A percentile compares a stretch with the other conserved stretches of the same genome.
Conservation (phyloP, 2,888 invertebrate genomes). For the Eustalomyia histrio region DNA sequence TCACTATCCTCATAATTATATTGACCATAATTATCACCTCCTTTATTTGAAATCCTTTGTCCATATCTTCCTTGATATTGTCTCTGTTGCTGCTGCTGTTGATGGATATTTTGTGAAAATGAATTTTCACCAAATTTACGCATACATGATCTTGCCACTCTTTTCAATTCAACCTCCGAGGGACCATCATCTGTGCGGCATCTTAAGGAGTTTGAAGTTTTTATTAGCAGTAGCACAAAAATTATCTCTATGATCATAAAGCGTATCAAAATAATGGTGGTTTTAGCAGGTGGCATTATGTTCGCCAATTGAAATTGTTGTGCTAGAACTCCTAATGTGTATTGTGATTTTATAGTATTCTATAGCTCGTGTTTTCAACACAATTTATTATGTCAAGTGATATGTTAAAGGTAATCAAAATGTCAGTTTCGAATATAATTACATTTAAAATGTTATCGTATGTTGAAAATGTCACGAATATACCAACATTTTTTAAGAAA, state of each 20-base stretch:
- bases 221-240: not conserved
- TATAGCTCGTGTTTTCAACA: not conserved
- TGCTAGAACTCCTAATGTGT: not conserved
- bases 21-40: conserved; percentile 26
- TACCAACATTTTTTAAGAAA: too few relatives aligned
- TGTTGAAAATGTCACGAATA: too few relatives aligned
- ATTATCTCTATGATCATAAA: conserved; percentile 14
- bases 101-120: conserved; percentile 30
- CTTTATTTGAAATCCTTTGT: conserved; percentile 46
- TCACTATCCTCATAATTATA: conserved; percentile 53
- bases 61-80: conserved; percentile 37
- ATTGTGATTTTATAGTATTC: conserved; percentile 34
- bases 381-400: conserved; percentile 6
- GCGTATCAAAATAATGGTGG: not conserved
- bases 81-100: conserved; percentile 37
- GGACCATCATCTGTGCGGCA: conserved; percentile 83
- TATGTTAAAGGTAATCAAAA: too few relatives aligned
- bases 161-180: conserved; percentile 82
- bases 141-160: conserved; percentile 82
- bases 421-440: too few relatives aligned
- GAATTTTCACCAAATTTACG: conserved; percentile 75
- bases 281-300: not conserved
- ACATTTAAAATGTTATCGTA: too few relatives aligned
- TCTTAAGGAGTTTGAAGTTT: conserved; percentile 74
- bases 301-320: not conserved